Evolutionary conservation across 2,113 vertebrate genomes (phyloP), one percentile per base, ranked within the genome.

Genomic region (Sturnus vulgaris): DNA sequence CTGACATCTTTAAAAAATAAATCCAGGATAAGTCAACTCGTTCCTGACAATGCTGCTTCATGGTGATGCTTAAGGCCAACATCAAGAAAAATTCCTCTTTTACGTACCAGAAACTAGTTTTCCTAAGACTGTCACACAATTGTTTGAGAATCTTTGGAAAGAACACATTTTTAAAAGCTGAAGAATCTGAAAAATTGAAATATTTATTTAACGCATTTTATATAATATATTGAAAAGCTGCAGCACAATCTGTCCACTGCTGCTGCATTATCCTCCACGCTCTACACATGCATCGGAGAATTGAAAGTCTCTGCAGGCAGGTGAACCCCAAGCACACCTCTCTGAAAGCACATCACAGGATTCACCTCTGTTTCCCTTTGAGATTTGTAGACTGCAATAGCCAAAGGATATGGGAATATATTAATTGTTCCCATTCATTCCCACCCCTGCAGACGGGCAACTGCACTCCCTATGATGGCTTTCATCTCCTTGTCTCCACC

Each of bases 221-320:
- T 69, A 22, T 78, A 90, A 82, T 57, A 86, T 8, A 64, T 2
- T 56, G 59, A 95, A 59, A 79, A 94, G 78, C 92, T 90, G 84
- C 60, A 92, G 71, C 2, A 0, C 83, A 90, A 77, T 91, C 87
- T 87, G 87, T 71, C 89, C 91, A 80, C 70, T 30, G 55, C 77
- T 95, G 79, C 85, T 96, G 91, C 83, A 93, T 90, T 84, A 94
- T 75, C 88, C 86, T 84, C 82, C 65, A 30, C 92, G 86, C 93
- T 88, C 44, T 49, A 53, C 61, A 88, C 81, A 93, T 12, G 70
- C 73, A 85, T 57, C 25, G 5, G 0, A 86, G 66, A 88, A 95
- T 57, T 60, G 57, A n/a, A 88, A 92, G 86, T 90, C 88, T 94
- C 73, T 91, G 81, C 88, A 92, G 77, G 78, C 83, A 95, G 90